Conservation (phyloP, 1,140 invertebrate species). For the Drosophila pseudoobscura region DNA sequence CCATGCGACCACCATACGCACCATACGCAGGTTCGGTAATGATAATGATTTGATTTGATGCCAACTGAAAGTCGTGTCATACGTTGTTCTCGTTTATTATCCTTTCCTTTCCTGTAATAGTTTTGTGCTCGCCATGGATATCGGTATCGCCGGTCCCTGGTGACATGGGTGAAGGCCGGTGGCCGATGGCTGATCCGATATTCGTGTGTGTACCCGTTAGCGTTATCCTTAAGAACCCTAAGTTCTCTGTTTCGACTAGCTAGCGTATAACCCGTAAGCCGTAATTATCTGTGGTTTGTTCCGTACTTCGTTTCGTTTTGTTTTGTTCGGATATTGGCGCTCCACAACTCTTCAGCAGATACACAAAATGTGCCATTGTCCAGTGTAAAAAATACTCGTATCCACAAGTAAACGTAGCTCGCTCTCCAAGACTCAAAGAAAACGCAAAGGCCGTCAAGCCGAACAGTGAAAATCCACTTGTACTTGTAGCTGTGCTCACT, state of each 20-base stretch:
- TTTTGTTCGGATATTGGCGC: constrained; percentile 28
- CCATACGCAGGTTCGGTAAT: constrained; percentile 66
- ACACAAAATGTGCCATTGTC: constrained; percentile 42
- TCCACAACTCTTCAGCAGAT: constrained; percentile 15
- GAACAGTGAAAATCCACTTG: not conserved
- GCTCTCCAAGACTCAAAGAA: constrained; percentile 6
- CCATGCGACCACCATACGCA: constrained; percentile 45
- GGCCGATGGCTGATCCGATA: constrained; percentile 30
- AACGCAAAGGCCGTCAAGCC: constrained; percentile 33
- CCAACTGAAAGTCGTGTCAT: constrained; percentile 51
- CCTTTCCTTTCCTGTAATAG: constrained; percentile 30
- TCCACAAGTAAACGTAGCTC: constrained; percentile 32
- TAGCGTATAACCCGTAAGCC: constrained; percentile 34
- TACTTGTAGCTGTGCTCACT: no score
- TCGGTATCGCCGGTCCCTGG: constrained; percentile 34
- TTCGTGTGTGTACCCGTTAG: constrained; percentile 42
- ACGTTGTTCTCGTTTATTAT: constrained; percentile 58
- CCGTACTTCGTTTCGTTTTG: constrained; percentile 38
- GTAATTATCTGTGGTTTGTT: constrained; percentile 60
- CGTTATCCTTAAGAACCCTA: constrained; percentile 64
- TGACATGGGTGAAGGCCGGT: not conserved
- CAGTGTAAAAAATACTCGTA: constrained; percentile 39
- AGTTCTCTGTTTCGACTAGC: constrained; percentile 49
- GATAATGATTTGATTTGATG: constrained; percentile 51
- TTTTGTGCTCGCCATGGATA: constrained; percentile 15